Conservation (phyloP, 1,140 invertebrate genomes). For the Drosophila sproati region DNA sequence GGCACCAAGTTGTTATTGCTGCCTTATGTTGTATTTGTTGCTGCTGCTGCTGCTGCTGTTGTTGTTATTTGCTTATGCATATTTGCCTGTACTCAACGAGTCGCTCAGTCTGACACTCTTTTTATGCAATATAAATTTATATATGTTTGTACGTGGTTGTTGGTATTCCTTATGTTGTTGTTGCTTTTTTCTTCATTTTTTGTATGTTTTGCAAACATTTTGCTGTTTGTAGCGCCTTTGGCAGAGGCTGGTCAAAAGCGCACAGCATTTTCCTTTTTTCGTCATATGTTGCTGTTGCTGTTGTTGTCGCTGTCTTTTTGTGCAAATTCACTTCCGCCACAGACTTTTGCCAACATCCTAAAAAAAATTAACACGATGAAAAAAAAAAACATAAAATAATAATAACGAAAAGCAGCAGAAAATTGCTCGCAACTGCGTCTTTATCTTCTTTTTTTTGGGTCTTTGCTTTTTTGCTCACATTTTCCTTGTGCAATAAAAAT, state of each 20-base stretch:
- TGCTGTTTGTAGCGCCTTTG: slow-evolving; percentile 52
- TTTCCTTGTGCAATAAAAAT: slow-evolving; percentile 78
- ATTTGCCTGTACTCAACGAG: slow-evolving; percentile 46
- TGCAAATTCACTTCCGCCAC: slow-evolving; percentile 77
- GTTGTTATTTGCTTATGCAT: slow-evolving; percentile 52
- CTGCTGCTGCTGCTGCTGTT: slow-evolving; percentile 15
- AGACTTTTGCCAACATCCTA: slow-evolving; percentile 46
- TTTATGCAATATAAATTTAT: slow-evolving; percentile 32
- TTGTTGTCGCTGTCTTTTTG: slow-evolving; percentile 57
- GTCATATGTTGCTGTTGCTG: slow-evolving; percentile 12
- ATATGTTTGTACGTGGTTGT: neutral
- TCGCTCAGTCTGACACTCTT: slow-evolving; percentile 44
- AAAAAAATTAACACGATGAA: slow-evolving; percentile 43
- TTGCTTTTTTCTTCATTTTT: neutral
- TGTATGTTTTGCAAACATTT: slow-evolving; percentile 69
- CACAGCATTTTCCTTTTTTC: slow-evolving; percentile 63
- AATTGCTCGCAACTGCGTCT: slow-evolving; percentile 63
- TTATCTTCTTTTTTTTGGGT: slow-evolving; percentile 1
- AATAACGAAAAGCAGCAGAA: slow-evolving; percentile 63
- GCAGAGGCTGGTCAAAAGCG: slow-evolving; percentile 63
- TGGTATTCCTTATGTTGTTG: slow-evolving; percentile 26
- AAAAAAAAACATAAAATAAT: slow-evolving; percentile 21
- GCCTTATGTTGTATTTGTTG: neutral
- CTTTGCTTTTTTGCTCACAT: slow-evolving; percentile 45
- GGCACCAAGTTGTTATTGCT: slow-evolving; percentile 55